A percentile compares a stretch with the other conserved stretches of the same genome.
These are phyloP conservation scores for Suricata suricatta DNA, from an alignment of 2,113 vertebrate genomes.

Conservation along the genomic window DNA sequence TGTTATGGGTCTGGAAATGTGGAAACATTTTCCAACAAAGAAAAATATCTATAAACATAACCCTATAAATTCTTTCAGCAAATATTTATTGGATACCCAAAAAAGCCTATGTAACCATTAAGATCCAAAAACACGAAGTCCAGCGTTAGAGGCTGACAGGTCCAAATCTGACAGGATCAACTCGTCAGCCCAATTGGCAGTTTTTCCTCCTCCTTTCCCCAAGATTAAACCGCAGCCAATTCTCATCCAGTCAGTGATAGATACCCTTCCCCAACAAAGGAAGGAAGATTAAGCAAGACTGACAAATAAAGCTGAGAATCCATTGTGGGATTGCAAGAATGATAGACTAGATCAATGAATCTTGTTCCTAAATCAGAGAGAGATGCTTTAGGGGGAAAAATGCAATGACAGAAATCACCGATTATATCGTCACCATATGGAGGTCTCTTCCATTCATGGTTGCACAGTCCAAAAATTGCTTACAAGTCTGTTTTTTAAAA, in stretches of 20 bases:
- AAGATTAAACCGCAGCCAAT: conserved; percentile 37
- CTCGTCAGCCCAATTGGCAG: neutral
- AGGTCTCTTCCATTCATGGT: neutral
- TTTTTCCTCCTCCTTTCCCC: neutral
- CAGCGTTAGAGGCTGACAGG: neutral
- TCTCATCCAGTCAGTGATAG: neutral
- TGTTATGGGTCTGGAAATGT: neutral
- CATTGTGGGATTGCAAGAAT: neutral
- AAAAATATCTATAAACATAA: neutral
- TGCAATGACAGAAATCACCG: neutral
- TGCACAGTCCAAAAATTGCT: neutral
- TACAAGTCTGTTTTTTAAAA: neutral
- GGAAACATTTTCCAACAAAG: neutral
- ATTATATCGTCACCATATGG: neutral
- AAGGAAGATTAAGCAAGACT: conserved; percentile 10
- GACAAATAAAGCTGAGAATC: conserved; percentile 48
- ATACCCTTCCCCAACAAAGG: conserved; percentile 47
- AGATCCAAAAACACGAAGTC: neutral
- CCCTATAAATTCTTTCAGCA: conserved; percentile 21
- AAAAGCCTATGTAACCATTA: neutral
- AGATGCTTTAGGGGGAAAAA: neutral
- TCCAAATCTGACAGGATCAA: conserved; percentile 18
- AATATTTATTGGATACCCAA: neutral
- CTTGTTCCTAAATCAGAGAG: conserved; percentile 47
- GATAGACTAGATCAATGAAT: conserved; percentile 41